These are phyloP conservation scores for Dascyllus trimaculatus DNA, from an alignment of 2,113 vertebrate species.

Conservation along the genomic window DNA sequence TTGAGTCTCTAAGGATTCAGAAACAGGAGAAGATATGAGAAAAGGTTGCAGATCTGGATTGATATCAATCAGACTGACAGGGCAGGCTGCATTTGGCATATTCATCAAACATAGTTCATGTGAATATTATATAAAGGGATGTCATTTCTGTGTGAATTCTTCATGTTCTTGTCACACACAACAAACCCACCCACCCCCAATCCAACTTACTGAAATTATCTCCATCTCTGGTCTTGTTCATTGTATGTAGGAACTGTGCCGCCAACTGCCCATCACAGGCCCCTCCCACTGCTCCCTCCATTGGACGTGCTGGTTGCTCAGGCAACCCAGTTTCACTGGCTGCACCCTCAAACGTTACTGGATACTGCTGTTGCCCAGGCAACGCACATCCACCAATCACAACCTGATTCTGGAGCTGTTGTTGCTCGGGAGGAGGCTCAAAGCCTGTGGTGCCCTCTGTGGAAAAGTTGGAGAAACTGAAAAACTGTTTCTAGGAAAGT, in stretches of 20 bases:
- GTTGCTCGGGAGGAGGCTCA: slow-evolving; percentile 74
- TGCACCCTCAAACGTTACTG: slow-evolving; percentile 59
- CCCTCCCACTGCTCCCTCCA: slow-evolving; percentile 59
- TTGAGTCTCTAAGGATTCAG: slow-evolving; percentile 80
- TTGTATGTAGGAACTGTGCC: slow-evolving; percentile 61
- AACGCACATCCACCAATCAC: slow-evolving; percentile 67
- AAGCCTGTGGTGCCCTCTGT: slow-evolving; percentile 68
- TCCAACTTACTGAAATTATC: slow-evolving; percentile 75
- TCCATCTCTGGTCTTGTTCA: slow-evolving; percentile 64
- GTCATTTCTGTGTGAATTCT: slow-evolving; percentile 1
- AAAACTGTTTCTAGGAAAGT: slow-evolving; percentile 36
- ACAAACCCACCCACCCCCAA: slow-evolving; percentile 2
- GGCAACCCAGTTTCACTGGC: slow-evolving; percentile 66
- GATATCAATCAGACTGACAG: neutral
- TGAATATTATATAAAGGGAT: neutral
- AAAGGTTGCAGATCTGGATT: neutral
- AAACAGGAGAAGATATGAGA: slow-evolving; percentile 1
- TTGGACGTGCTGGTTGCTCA: slow-evolving; percentile 72
- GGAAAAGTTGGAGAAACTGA: slow-evolving; percentile 74
- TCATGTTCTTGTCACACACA: slow-evolving; percentile 2
- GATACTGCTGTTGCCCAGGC: slow-evolving; percentile 76
- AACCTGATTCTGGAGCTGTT: slow-evolving; percentile 47
- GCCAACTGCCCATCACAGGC: slow-evolving; percentile 44
- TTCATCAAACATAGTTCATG: neutral
- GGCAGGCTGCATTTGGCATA: neutral